A percentile compares a stretch with the other conserved stretches of the same genome.
These are phyloP conservation scores for Loripinus fragilis DNA, from an alignment of 2,888 invertebrate genomes.

Conservation along the genomic window DNA sequence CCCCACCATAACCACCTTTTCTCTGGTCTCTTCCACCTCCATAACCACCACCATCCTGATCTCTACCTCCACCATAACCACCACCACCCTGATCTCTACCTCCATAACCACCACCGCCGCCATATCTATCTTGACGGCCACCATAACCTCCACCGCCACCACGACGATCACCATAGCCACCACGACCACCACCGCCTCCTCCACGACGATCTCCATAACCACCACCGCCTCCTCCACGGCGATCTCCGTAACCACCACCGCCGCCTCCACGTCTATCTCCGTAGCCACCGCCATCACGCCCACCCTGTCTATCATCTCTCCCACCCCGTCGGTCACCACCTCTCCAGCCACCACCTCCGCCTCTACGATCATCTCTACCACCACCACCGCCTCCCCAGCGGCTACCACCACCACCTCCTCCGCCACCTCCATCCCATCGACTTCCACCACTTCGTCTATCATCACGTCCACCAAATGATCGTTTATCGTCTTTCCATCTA, in stretches of 20 bases:
- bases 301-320: conserved; percentile 24
- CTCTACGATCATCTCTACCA: neutral
- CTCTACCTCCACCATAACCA: conserved; percentile 19
- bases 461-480: conserved; percentile 37
- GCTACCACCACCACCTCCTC: conserved; percentile 42
- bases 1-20: neutral
- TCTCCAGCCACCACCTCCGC: conserved; percentile 30
- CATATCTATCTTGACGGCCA: conserved; percentile 12
- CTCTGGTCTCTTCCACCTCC: conserved; percentile 7
- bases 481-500: neutral
- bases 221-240: conserved; percentile 37
- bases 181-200: conserved; percentile 15
- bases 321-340: conserved; percentile 36
- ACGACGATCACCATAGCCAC: conserved; percentile 8
- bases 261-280: conserved; percentile 37
- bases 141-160: conserved; percentile 28
- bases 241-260: conserved; percentile 36
- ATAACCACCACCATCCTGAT: neutral
- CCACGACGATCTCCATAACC: conserved; percentile 25
- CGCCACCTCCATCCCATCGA: conserved; percentile 20
- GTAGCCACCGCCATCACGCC: conserved; percentile 30
- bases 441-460: conserved; percentile 33
- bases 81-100: conserved; percentile 1
- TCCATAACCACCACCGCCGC: neutral
- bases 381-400: conserved; percentile 45